These are phyloP conservation scores for Leucania comma DNA, from an alignment of 2,888 invertebrate genomes.

Conservation along the genomic window DNA sequence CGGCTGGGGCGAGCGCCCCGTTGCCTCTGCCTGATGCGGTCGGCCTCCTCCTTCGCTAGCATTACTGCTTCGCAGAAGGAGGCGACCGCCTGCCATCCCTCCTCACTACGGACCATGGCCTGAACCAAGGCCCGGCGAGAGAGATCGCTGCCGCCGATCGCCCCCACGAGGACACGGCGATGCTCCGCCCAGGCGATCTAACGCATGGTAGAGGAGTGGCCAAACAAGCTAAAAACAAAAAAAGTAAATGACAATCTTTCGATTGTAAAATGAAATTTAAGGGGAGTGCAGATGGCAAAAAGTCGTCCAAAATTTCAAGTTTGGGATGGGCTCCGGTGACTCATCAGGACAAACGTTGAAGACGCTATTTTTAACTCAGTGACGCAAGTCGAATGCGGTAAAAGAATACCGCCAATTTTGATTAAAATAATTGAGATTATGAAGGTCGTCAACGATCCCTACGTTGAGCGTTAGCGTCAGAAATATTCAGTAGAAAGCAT, in stretches of 20 bases:
- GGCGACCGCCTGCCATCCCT: too few species aligned
- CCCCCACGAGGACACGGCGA: too few species aligned
- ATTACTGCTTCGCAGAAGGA: too few species aligned
- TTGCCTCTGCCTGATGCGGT: too few species aligned
- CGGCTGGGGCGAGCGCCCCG: too few species aligned
- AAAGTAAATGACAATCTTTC: conserved; percentile 20
- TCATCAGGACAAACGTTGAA: conserved; percentile 55
- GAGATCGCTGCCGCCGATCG: too few species aligned
- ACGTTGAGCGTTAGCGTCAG: conserved; percentile 8
- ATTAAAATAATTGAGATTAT: conserved; percentile 1
- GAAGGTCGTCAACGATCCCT: conserved; percentile 11
- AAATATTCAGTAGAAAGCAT: conserved; percentile 20
- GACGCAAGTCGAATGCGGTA: conserved; percentile 45
- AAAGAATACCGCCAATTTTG: conserved; percentile 27
- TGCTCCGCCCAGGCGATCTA: too few species aligned
- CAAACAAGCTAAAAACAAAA: neutral
- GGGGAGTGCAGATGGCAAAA: conserved; percentile 36
- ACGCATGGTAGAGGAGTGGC: conserved; percentile 10
- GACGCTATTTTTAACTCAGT: conserved; percentile 61
- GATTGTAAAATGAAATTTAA: conserved; percentile 18
- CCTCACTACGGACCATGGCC: too few species aligned
- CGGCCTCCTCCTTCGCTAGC: too few species aligned
- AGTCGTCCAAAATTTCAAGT: conserved; percentile 52
- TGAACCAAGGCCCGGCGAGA: too few species aligned
- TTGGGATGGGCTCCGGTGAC: conserved; percentile 52